These are phyloP conservation scores for Hippotragus niger DNA, from an alignment of 2,113 vertebrate genomes.

Conservation along the genomic window DNA sequence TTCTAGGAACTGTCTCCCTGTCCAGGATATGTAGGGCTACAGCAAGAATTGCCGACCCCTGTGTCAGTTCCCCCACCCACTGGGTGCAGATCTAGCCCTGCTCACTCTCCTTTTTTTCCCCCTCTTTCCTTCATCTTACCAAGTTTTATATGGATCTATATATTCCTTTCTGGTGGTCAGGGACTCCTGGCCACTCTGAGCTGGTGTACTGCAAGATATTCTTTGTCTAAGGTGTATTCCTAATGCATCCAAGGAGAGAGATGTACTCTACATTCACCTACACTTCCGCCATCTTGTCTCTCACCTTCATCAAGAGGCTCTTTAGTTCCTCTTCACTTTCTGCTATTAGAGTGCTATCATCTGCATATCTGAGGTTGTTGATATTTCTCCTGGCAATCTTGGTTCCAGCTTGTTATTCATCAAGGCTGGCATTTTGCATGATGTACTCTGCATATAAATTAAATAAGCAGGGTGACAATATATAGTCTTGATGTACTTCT, in stretches of 20 bases:
- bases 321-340: not conserved
- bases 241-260: not conserved
- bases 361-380: not conserved
- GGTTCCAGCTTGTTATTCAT: not conserved
- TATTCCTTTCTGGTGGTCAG: not conserved
- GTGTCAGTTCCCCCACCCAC: not conserved
- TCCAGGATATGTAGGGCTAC: not conserved
- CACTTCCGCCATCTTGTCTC: not conserved
- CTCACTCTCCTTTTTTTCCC: not conserved
- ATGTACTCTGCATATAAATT: not conserved
- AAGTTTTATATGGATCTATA: not conserved
- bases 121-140: not conserved
- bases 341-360: not conserved
- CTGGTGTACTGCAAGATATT: not conserved
- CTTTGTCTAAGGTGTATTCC: not conserved
- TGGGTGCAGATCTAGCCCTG: not conserved
- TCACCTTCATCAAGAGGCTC: not conserved
- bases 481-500: not conserved
- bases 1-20: not conserved
- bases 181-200: not conserved
- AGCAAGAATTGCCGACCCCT: not conserved
- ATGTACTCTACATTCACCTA: not conserved
- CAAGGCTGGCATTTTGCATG: not conserved
- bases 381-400: not conserved
- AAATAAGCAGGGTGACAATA: not conserved